Base-by-base conservation (phyloP, 2,113 vertebrate genomes). In the Acanthochromis polyacanthus region DNA sequence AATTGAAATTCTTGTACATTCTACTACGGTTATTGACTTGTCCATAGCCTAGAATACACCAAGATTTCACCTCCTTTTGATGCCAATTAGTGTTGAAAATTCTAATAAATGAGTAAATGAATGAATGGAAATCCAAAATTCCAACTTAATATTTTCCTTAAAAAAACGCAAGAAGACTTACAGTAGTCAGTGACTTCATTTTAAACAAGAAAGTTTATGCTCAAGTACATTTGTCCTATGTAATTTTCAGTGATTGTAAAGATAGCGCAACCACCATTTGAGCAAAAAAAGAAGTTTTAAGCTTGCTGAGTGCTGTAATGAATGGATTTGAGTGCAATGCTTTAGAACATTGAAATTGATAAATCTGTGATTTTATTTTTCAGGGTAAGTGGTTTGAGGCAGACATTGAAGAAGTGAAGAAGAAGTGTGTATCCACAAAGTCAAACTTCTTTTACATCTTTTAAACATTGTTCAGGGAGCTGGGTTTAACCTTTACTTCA, bases 161-260 rank as follows among this genome's bases (percentile, higher is more conserved):
- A 36, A 4, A n/a, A 20, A 48, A 4, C 1, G 1, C 19, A 53
- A 15, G 10, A 19, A 43, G 46, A 23, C 52, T 69, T 20, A 50
- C 53, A 69, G 11, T 38, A 45, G 32, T 68, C 52, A 45, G n/a
- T 68, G 22, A 40, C 6, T 23, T 32, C n/a, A 46, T 23, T 57
- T 6, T 25, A 25, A 25, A 25, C 25, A 25, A 25, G 25, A 25
- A 25, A 25, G 30, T 6, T 30, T 4, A 30, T 6, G 6, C 30
- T 30, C 30, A 30, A 30, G 5, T 30, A 6, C 30, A 30, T 30
- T 30, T 30, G 30, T 5, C 4, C 4, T 5, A 30, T 6, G 30
- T 30, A 5, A 30, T 30, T 30, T 30, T 30, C 4, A 15, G 45
- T 46, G 45, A 46, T 5, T 48, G 46, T 46, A 15, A 48, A 48